Percentiles rank a stretch among this genome's conserved stretches.
These are phyloP conservation scores for Eurois occulta DNA, from an alignment of 2,888 invertebrate genomes.

Conservation along the genomic window DNA sequence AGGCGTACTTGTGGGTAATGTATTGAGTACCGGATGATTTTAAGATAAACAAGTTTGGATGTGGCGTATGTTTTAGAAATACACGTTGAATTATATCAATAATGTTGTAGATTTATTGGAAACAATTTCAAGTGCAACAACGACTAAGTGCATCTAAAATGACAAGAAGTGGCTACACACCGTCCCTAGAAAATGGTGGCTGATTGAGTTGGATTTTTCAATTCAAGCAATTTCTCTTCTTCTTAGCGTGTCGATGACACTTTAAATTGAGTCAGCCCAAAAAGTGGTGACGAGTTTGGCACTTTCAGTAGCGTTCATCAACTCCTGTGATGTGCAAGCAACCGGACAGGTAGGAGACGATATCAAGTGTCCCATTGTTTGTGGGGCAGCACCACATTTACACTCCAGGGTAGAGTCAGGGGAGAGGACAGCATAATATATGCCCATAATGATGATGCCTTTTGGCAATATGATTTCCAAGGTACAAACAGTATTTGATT, in stretches of 20 bases:
- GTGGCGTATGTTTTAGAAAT: background rate
- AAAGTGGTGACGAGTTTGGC: too few relatives aligned
- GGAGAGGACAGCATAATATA: background rate
- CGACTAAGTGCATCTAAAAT: background rate
- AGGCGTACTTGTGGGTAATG: background rate
- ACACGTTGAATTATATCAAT: background rate
- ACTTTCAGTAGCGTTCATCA: too few relatives aligned
- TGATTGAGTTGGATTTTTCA: background rate
- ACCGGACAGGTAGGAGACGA: too few relatives aligned
- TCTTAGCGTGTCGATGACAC: too few relatives aligned
- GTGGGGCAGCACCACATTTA: too few relatives aligned
- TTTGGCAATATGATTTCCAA: background rate
- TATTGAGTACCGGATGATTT: conserved; percentile 6
- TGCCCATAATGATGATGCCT: background rate
- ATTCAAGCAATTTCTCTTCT: too few relatives aligned
- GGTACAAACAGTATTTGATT: background rate
- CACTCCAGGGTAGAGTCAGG: too few relatives aligned
- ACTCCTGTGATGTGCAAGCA: too few relatives aligned
- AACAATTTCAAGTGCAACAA: background rate
- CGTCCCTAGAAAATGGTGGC: background rate
- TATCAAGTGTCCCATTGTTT: too few relatives aligned
- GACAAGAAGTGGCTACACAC: too few relatives aligned
- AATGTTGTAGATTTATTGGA: too few relatives aligned
- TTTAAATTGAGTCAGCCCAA: too few relatives aligned
- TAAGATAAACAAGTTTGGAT: conserved; percentile 1